Base-by-base conservation (phyloP, 2,113 vertebrate species). In the Todiramphus saurophagus region DNA sequence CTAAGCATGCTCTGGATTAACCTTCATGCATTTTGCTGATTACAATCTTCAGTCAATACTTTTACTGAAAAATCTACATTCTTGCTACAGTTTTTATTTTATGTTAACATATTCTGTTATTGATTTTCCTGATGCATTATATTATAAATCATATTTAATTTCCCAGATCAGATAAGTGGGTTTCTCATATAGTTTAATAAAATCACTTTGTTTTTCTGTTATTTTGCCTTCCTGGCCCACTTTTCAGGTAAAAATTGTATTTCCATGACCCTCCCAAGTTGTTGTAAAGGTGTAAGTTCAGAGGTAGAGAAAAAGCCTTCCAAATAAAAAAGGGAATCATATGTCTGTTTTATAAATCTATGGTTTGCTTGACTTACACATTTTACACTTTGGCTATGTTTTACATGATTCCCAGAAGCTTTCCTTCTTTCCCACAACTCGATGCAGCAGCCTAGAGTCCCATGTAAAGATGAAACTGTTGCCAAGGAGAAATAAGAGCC, bases 1-100 rank as follows among this genome's bases (percentile, higher is more conserved):
- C 67, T 91, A 97, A 95, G 53, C 91, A 97, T 94, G 84, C 87
- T 95, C 95, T 97, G 96, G 95, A 96, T 97, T 96, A 97, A 95
- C 93, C 81, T 97, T 95, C 80, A 81, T 77, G 76, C 70, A 96
- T 97, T 97, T 97, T 94, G 55, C 89, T 97, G 94, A 97, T 94
- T 97, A 84, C 94, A 97, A 97, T 95, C 72, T 96, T 97, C 37
- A 94, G 89, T 97, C 93, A 93, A 96, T 97, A 87, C 63, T 87
- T 94, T 94, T 93, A 96, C 77, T 98, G 93, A 91, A 96, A 97
- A 97, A 95, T 87, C 72, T 89, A 83, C 92, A 91, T 94, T 89
- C 66, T 87, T 87, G 51, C n/a, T 87, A 85, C 37, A 64, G 55
- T 64, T 93, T 96, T 94, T 96, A 80, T 85, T 84, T 93, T 94